Evolutionary conservation across 2,888 invertebrate species (phyloP).

Genomic region (Trilocha varians): DNA sequence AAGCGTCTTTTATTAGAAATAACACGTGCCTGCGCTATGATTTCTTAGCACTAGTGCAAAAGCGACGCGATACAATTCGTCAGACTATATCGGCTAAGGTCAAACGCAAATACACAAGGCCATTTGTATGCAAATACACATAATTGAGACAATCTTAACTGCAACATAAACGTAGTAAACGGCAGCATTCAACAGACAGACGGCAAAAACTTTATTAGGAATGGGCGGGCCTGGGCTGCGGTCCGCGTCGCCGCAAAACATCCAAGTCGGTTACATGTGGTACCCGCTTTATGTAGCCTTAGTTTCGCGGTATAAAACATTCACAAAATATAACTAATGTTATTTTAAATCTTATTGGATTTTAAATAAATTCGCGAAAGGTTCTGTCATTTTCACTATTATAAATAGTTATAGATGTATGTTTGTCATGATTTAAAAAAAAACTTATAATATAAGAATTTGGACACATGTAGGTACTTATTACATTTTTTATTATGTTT

Average conservation of each 20-base stretch:
- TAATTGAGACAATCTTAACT: neutral
- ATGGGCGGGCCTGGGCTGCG: slow-evolving; percentile 31
- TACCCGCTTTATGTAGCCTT: neutral
- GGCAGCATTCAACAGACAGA: slow-evolving; percentile 26
- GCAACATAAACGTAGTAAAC: slow-evolving; percentile 19
- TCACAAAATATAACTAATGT: neutral
- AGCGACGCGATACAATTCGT: no score
- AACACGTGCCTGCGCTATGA: no score
- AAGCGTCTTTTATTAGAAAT: no score
- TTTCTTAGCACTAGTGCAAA: no score
- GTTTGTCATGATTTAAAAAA: no score
- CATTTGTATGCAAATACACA: neutral
- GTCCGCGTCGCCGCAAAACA: slow-evolving; percentile 26
- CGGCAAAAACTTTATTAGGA: slow-evolving; percentile 39
- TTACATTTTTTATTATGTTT: no score
- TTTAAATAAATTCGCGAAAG: no score
- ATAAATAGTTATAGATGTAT: no score
- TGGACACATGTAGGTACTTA: no score
- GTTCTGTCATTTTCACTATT: no score
- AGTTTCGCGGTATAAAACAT: neutral
- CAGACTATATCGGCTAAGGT: neutral
- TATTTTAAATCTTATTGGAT: neutral
- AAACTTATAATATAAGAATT: no score
- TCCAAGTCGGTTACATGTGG: slow-evolving; percentile 7
- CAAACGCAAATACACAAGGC: neutral